phyloP scores from a whole-genome alignment of 2,888 invertebrate species.

The Machimus atricapillus region DNA sequence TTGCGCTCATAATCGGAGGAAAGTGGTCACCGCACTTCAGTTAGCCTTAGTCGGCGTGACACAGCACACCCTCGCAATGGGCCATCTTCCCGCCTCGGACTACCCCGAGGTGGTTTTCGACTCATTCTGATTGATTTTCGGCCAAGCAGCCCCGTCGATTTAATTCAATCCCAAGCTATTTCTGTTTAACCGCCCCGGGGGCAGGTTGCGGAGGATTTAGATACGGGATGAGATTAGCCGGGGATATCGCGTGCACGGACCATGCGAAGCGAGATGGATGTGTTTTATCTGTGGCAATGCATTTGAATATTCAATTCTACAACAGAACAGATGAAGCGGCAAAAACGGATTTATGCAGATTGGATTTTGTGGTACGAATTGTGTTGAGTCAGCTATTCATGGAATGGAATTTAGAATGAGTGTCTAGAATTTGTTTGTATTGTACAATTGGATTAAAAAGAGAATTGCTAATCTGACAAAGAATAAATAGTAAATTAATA shows the following conservation, averaged over 20 bases:
- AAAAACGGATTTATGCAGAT: neutral
- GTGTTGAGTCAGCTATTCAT: neutral
- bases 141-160: neutral
- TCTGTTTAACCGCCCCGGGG: neutral
- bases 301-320: neutral
- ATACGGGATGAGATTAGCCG: neutral
- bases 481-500: neutral
- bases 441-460: neutral
- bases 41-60: neutral
- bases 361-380: neutral
- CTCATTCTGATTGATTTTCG: neutral
- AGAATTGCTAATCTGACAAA: neutral
- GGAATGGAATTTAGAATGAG: neutral
- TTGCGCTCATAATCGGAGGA: neutral
- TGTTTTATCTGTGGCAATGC: neutral
- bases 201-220: neutral
- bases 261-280: neutral
- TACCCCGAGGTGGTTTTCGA: neutral
- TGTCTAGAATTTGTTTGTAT: neutral
- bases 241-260: neutral
- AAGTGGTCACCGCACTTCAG: neutral
- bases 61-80: neutral
- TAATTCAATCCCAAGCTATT: neutral
- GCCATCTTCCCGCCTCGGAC: neutral
- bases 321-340: neutral